Base-by-base conservation (phyloP, 2,113 vertebrate species). In the Lota lota region DNA sequence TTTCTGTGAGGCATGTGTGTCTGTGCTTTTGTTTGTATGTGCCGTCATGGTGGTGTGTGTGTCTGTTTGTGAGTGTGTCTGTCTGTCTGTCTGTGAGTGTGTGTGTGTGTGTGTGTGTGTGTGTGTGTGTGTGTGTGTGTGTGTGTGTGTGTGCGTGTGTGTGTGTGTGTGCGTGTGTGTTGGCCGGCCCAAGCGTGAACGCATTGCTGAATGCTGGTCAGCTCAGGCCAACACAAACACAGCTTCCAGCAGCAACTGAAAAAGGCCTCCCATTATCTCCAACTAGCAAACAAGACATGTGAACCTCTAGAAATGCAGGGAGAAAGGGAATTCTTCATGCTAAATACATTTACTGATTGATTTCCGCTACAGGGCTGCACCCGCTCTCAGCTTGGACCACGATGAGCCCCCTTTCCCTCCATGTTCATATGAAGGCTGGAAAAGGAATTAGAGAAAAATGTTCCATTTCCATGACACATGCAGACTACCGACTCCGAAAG, bases 381-480 rank as follows among this genome's bases (percentile, higher is more conserved):
- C 28, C 28, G 5, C 21, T 0, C 5, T n/a, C 15, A 17, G 22
- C 73, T 63, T 19, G 10, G 8, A 56, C 51, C 17, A n/a, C 66
- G 8, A 33, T 33, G 51, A 72, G 33, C 71, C 5, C 66, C 60
- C 72, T 69, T 65, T 54, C 24, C 64, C 14, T 15, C 56, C 28
- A 61, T 70, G 75, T 60, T 72, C 70, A 28, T 24, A 53, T 58
- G 36, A 53, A 11, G 63, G 67, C 80, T 89, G 87, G 89, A 90
- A 88, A 90, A 88, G 54, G 66, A 87, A 88, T 88, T 80, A 85
- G 74, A 7, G 61, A 69, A 64, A 84, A 83, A 83, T 69, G 67
- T 67, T 78, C 63, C 63, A 83, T 89, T 90, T 89, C 89, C 89
- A 90, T 87, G 80, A 85, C 81, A 68, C 64, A 80, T 66, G 83